Conservation (phyloP, 2,888 invertebrate species). For the Orthonychiurus folsomi region DNA sequence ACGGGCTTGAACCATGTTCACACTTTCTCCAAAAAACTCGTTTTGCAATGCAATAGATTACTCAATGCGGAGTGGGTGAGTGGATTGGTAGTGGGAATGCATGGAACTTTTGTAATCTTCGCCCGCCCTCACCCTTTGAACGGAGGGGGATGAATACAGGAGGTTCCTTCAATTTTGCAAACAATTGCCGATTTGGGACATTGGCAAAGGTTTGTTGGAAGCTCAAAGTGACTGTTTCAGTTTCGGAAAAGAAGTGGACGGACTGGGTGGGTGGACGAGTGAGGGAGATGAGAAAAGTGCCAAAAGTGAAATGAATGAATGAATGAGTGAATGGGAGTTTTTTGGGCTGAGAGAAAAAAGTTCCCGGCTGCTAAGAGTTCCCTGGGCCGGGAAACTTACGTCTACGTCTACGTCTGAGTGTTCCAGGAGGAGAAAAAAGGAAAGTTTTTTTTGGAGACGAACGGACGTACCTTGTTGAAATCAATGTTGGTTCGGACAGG, state of each 20-base stretch:
- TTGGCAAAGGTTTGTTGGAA: not conserved
- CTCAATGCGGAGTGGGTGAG: not conserved
- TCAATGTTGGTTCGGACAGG: constrained; percentile 94
- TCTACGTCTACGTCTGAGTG: no score
- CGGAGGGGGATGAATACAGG: no score
- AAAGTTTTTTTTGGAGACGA: constrained; percentile 10
- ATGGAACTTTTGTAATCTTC: constrained; percentile 16
- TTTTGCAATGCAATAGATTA: constrained; percentile 10
- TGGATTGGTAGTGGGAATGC: constrained; percentile 11
- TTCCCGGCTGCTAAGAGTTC: constrained; percentile 6
- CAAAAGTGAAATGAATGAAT: constrained; percentile 16
- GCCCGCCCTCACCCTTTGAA: no score
- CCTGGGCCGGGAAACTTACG: no score
- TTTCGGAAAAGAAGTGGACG: constrained; percentile 8
- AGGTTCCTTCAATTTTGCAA: not conserved
- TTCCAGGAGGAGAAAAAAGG: not conserved
- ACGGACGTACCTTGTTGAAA: constrained; percentile 61
- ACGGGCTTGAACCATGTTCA: not conserved
- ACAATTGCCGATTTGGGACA: constrained; percentile 10
- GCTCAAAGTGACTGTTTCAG: not conserved
- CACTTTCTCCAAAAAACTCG: not conserved
- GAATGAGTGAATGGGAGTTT: constrained; percentile 9
- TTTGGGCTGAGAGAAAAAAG: not conserved
- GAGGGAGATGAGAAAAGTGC: constrained; percentile 11
- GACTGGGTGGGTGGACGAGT: not conserved